Evolutionary conservation across 2,888 invertebrate genomes (phyloP), one percentile per base, ranked within the genome.

Genomic region (Parascotia fuliginaria): DNA sequence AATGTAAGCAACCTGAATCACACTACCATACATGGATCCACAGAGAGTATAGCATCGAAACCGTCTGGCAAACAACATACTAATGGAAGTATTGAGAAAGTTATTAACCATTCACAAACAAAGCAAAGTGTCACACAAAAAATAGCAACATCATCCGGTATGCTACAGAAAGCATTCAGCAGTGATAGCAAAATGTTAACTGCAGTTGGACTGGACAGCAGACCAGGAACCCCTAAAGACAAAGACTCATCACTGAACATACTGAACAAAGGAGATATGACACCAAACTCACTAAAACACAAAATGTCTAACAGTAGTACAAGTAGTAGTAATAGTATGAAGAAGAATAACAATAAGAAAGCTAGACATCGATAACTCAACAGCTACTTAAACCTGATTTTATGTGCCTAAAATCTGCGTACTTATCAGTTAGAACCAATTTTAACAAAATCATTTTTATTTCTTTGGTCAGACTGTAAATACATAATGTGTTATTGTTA

Each of bases 291-390:
- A 27, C 70, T 91, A 13, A 94, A 94, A 79, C 94, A 94, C 63
- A 94, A 94, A 78, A 66, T 90, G 38, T 68, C 77, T 37, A 55
- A 83, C 9, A 84, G 73, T 49, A 85, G 85, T 52, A 82, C 77
- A 46, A 84, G 87, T 34, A 85, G 75, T 51, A 76, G 71, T 51
- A 51, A 92, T 77, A 95, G 94, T 55, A 92, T 94, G 31, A 97
- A 96, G 82, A 97, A 96, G 75, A 96, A 93, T 78, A 95, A 94
- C 67, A 96, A 95, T 76, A 97, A 97, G 81, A 96, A 97, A 85
- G 95, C 96, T 13, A 94, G 96, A 73, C 96, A 97, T 87, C 94
- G 97, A 91, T 97, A 94, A 93, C 41, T 14, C 2, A 7, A 22
- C 5, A 33, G 43, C 0, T 6, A 55, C 42, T 50, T 54, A 52